phyloP scores from a whole-genome alignment of 2,888 invertebrate species.

The Elmis aenea region DNA sequence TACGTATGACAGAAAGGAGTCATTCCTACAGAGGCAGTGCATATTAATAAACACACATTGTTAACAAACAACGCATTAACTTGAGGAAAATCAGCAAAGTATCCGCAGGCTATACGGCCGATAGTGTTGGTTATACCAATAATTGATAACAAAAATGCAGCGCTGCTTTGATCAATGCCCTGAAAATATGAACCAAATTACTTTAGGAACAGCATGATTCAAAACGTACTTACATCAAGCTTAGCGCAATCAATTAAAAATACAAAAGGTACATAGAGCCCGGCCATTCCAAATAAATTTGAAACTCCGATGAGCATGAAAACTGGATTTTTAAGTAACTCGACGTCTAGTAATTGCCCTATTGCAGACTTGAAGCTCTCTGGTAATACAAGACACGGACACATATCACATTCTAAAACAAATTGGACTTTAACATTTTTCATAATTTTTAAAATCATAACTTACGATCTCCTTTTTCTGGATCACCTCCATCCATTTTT shows the following conservation, averaged over 20 bases:
- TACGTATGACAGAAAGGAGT: constrained; percentile 82
- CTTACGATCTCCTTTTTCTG: constrained; percentile 67
- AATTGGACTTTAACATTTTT: constrained; percentile 12
- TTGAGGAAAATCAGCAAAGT: constrained; percentile 85
- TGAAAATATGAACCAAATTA: constrained; percentile 40
- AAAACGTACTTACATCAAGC: constrained; percentile 56
- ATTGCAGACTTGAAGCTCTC: constrained; percentile 78
- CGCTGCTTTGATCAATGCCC: constrained; percentile 67
- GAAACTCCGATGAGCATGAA: constrained; percentile 90
- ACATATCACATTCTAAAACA: constrained; percentile 67
- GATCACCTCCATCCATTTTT: constrained; percentile 57
- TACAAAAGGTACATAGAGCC: constrained; percentile 94
- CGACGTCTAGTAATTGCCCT: constrained; percentile 86
- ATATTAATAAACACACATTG: constrained; percentile 85
- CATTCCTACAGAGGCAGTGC: constrained; percentile 77
- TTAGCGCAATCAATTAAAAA: constrained; percentile 83
- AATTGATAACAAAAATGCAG: constrained; percentile 72
- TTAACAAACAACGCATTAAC: constrained; percentile 91
- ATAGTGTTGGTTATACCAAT: constrained; percentile 93
- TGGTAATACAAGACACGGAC: constrained; percentile 73
- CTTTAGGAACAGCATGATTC: constrained; percentile 1
- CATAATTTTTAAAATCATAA: constrained; percentile 7
- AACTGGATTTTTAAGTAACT: constrained; percentile 80
- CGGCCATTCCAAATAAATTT: constrained; percentile 96
- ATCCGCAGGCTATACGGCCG: constrained; percentile 85